Conservation (phyloP, 2,888 invertebrate species). For the Bedellia somnulentella region DNA sequence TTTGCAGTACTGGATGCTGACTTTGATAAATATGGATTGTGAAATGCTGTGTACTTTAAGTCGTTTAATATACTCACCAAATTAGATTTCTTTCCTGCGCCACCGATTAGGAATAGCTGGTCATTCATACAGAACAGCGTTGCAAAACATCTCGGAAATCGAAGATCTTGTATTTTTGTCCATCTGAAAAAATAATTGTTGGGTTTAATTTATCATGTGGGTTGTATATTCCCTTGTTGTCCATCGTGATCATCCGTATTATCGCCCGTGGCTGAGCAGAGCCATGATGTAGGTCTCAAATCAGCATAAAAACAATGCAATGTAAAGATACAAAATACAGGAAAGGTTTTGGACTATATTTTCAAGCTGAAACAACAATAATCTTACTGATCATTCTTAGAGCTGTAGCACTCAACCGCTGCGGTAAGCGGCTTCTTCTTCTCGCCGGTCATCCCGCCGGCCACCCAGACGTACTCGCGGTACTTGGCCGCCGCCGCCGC, state of each 20-base stretch:
- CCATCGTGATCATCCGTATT: too few species aligned
- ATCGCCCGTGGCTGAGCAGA: too few species aligned
- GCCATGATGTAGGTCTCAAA: too few species aligned
- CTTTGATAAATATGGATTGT: too few species aligned
- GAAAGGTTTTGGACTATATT: too few species aligned
- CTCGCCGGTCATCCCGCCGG: slow-evolving; percentile 69
- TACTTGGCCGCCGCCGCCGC: slow-evolving; percentile 65
- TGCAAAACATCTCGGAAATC: slow-evolving; percentile 59
- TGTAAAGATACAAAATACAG: too few species aligned
- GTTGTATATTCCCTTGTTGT: too few species aligned
- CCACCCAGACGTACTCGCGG: slow-evolving; percentile 70
- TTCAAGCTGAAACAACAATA: neutral
- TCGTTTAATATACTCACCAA: slow-evolving; percentile 36
- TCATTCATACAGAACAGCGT: slow-evolving; percentile 60
- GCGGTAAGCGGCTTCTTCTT: slow-evolving; percentile 57
- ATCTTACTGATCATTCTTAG: slow-evolving; percentile 61
- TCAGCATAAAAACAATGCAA: too few species aligned
- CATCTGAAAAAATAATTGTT: slow-evolving; percentile 41
- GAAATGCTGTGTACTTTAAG: neutral
- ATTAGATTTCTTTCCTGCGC: slow-evolving; percentile 60
- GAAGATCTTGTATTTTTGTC: slow-evolving; percentile 56
- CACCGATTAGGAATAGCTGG: slow-evolving; percentile 67
- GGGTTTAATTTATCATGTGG: too few species aligned
- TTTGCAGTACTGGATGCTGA: too few species aligned
- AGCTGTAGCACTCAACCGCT: slow-evolving; percentile 67